Conservation (phyloP, 2,888 invertebrate species). For the Eupeodes luniger region DNA sequence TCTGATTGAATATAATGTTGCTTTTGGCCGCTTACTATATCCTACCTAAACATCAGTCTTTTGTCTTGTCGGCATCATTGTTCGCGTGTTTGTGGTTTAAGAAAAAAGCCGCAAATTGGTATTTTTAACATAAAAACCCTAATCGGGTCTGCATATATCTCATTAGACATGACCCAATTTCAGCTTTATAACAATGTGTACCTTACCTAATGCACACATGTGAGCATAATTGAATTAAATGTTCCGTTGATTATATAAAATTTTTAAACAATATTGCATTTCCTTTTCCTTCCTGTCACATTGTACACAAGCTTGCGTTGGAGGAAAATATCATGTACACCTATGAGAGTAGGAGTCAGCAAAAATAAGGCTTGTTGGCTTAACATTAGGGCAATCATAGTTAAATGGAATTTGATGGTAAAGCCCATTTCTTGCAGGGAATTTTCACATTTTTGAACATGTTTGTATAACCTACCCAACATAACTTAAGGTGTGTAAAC, state of each 20-base stretch:
- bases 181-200: not conserved
- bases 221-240: constrained; percentile 29
- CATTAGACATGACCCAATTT: constrained; percentile 21
- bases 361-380: not conserved
- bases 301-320: not conserved
- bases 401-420: not conserved
- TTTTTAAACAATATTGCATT: not conserved
- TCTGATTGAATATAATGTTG: not conserved
- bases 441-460: not conserved
- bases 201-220: constrained; percentile 11
- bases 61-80: not conserved
- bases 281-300: constrained; percentile 15
- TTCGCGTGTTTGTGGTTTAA: not conserved
- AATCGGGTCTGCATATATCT: constrained; percentile 2
- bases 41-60: not conserved
- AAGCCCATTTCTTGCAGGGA: not conserved
- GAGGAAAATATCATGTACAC: not conserved
- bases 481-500: not conserved
- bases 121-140: not conserved
- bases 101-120: not conserved
- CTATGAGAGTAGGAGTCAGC: not conserved
- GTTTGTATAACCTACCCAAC: not conserved
- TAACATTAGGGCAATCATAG: no score
- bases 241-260: constrained; percentile 8
- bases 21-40: not conserved